Conservation (phyloP, 2,888 invertebrate genomes). For the Pemphredon lugubris region DNA sequence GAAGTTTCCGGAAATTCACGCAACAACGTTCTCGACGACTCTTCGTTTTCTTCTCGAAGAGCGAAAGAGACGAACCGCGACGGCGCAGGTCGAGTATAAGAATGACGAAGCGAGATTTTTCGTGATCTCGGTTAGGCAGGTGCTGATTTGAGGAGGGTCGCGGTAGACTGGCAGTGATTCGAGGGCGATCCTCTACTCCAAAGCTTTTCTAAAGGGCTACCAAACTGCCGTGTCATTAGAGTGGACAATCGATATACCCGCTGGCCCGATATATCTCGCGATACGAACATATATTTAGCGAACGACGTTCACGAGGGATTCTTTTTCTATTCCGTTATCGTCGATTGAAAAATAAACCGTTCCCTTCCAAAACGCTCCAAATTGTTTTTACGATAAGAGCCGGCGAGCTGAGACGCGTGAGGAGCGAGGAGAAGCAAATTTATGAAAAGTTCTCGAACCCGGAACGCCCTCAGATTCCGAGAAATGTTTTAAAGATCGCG, state of each 20-base stretch:
- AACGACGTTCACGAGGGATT: slow-evolving; percentile 15
- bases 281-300: slow-evolving; percentile 14
- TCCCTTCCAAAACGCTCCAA: no score
- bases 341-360: background rate
- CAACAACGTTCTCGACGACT: no score
- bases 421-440: no score
- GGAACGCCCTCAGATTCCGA: slow-evolving; percentile 55
- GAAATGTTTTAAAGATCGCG: slow-evolving; percentile 53
- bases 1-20: no score
- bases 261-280: background rate
- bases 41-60: no score
- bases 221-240: slow-evolving; percentile 59
- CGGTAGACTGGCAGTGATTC: slow-evolving; percentile 52
- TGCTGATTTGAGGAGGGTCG: slow-evolving; percentile 68
- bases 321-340: background rate
- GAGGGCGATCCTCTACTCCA: slow-evolving; percentile 42
- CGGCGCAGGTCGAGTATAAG: no score
- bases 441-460: slow-evolving; percentile 43
- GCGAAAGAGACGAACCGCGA: no score
- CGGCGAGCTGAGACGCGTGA: background rate
- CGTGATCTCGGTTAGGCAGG: slow-evolving; percentile 63
- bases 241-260: slow-evolving; percentile 32
- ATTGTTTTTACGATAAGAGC: no score
- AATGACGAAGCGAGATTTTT: slow-evolving; percentile 60
- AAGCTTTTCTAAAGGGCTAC: background rate